These are phyloP conservation scores for Papilio machaon DNA, from an alignment of 1,140 invertebrate species.

Conservation along the genomic window DNA sequence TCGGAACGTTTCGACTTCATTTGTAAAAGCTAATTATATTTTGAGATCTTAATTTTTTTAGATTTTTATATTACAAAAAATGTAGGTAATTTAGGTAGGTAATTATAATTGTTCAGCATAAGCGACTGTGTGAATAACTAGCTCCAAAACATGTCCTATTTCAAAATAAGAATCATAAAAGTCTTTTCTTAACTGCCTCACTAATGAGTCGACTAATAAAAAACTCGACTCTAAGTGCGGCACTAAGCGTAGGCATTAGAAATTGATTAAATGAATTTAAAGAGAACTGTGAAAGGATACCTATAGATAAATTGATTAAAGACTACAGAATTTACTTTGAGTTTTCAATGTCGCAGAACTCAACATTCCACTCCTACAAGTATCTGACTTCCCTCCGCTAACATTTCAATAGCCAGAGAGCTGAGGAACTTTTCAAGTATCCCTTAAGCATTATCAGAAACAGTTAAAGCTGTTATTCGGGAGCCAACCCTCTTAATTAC, in stretches of 20 bases:
- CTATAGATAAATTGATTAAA: too few relatives aligned
- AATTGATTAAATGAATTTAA: background rate
- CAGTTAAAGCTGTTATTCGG: constrained; percentile 50
- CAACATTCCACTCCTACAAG: background rate
- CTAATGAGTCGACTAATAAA: too few relatives aligned
- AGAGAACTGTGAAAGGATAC: background rate
- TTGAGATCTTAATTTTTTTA: background rate
- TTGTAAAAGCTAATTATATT: constrained; percentile 15
- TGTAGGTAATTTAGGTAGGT: too few relatives aligned
- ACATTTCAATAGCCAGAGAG: background rate
- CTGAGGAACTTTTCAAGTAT: constrained; percentile 34
- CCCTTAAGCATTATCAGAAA: constrained; percentile 44
- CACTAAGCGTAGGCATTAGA: too few relatives aligned
- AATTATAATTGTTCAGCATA: too few relatives aligned
- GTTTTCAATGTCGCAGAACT: background rate
- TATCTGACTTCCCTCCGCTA: background rate
- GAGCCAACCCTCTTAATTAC: constrained; percentile 56
- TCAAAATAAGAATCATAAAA: too few relatives aligned
- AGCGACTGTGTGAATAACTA: too few relatives aligned
- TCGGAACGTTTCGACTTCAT: constrained; percentile 30
- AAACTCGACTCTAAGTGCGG: too few relatives aligned
- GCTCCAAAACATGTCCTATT: too few relatives aligned
- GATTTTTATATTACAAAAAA: background rate
- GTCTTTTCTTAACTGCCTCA: too few relatives aligned
- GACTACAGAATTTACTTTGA: background rate